These are phyloP conservation scores for Leptodactylus fuscus DNA, from an alignment of 2,113 vertebrate genomes.

Conservation along the genomic window DNA sequence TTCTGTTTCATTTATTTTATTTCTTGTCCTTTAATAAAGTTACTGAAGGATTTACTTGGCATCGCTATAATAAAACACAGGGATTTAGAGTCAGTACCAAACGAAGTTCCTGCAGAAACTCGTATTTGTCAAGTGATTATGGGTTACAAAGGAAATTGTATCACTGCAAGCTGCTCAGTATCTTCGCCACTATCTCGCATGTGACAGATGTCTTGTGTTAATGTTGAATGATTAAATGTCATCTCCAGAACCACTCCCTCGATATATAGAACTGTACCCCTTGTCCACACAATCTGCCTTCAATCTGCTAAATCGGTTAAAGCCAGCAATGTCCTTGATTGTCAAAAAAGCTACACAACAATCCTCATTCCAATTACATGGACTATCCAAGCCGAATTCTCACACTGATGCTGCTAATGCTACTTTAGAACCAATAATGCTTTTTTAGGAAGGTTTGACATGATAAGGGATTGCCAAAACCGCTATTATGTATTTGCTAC, in stretches of 20 bases:
- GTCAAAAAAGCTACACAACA: constrained; percentile 44
- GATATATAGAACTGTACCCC: constrained; percentile 62
- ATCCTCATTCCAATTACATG: constrained; percentile 14
- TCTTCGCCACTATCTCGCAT: constrained; percentile 65
- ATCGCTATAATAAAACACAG: constrained; percentile 80
- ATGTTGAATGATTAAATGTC: constrained; percentile 82
- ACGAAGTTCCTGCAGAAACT: constrained; percentile 74
- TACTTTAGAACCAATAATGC: constrained; percentile 42
- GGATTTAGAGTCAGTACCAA: constrained; percentile 74
- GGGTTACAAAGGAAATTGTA: constrained; percentile 75
- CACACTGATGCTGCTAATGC: constrained; percentile 52
- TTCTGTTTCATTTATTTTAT: constrained; percentile 73
- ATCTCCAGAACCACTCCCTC: constrained; percentile 73
- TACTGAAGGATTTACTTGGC: constrained; percentile 76
- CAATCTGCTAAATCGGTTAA: constrained; percentile 72
- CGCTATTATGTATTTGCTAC: constrained; percentile 13
- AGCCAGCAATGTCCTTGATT: constrained; percentile 62
- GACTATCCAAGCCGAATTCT: constrained; percentile 33
- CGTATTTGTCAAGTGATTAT: constrained; percentile 79
- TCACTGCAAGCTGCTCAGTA: constrained; percentile 63
- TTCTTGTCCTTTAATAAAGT: constrained; percentile 79
- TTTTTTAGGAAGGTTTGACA: constrained; percentile 47
- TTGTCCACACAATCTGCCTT: constrained; percentile 74
- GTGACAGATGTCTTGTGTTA: constrained; percentile 83
- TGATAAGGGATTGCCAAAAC: constrained; percentile 40